Percentiles rank a stretch among this genome's conserved stretches.
Evolutionary conservation across 1,140 invertebrate genomes (phyloP).

Genomic region (Melitaea cinxia): DNA sequence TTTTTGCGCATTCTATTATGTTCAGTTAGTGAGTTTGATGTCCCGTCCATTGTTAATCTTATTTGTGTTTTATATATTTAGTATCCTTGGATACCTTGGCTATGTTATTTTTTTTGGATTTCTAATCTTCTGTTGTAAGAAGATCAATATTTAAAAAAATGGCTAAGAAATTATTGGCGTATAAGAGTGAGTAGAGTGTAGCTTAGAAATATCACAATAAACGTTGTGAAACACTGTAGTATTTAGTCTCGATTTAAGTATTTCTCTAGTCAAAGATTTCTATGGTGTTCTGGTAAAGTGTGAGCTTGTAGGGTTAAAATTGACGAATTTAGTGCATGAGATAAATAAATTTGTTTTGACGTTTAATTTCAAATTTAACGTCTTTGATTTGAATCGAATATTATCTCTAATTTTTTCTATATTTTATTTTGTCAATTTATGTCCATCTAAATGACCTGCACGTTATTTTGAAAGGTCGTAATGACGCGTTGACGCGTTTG

Average conservation of each 20-base stretch:
- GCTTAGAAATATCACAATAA: slow-evolving; percentile 22
- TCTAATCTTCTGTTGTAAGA: slow-evolving; percentile 65
- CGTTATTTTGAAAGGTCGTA: slow-evolving; percentile 13
- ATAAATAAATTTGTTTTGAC: slow-evolving; percentile 17
- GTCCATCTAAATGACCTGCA: slow-evolving; percentile 23
- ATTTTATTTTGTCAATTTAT: neutral
- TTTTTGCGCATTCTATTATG: slow-evolving; percentile 23
- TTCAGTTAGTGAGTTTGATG: slow-evolving; percentile 66
- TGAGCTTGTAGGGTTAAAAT: slow-evolving; percentile 74
- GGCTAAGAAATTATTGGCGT: slow-evolving; percentile 21
- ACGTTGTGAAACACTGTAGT: slow-evolving; percentile 32
- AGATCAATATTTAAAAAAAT: slow-evolving; percentile 40
- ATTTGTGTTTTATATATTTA: slow-evolving; percentile 50
- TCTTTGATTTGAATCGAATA: slow-evolving; percentile 1
- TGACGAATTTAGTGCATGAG: slow-evolving; percentile 61
- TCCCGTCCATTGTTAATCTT: slow-evolving; percentile 70
- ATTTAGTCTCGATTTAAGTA: slow-evolving; percentile 39
- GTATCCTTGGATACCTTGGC: slow-evolving; percentile 28
- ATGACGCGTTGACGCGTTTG: slow-evolving; percentile 12
- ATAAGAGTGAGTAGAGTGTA: slow-evolving; percentile 39
- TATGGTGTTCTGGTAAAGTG: slow-evolving; percentile 61
- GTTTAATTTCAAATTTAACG: slow-evolving; percentile 12
- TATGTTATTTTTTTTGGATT: slow-evolving; percentile 37
- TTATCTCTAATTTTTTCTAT: neutral
- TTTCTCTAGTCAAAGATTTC: slow-evolving; percentile 60